These are phyloP conservation scores for Lota lota DNA, from an alignment of 2,113 vertebrate genomes.

Conservation along the genomic window DNA sequence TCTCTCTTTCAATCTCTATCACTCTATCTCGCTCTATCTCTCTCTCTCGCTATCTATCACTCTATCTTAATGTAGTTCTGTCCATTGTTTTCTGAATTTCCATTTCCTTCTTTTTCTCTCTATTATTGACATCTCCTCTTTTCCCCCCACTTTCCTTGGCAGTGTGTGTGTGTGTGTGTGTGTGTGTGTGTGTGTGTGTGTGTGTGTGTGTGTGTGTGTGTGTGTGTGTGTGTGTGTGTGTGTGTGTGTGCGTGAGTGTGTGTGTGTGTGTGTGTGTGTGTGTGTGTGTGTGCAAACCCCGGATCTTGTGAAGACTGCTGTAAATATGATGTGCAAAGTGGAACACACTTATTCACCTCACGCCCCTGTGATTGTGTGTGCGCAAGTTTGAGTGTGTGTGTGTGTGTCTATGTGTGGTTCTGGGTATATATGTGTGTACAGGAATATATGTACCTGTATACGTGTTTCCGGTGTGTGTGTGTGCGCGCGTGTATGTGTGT, in stretches of 20 bases:
- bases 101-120: not conserved
- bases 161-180: not conserved
- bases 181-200: slow-evolving; percentile 19
- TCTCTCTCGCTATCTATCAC: no score
- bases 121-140: not conserved
- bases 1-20: no score
- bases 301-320: slow-evolving; percentile 22
- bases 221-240: slow-evolving; percentile 10
- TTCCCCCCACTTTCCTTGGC: slow-evolving; percentile 6
- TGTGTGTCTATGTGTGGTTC: no score
- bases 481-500: slow-evolving; percentile 25
- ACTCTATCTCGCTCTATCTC: no score
- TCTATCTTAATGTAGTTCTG: no score
- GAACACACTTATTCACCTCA: no score
- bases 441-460: not conserved
- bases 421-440: slow-evolving; percentile 29
- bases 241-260: slow-evolving; percentile 6
- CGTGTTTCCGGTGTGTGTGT: slow-evolving; percentile 1
- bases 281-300: slow-evolving; percentile 1
- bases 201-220: slow-evolving; percentile 2
- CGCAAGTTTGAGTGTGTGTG: no score
- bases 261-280: slow-evolving; percentile 4
- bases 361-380: no score
- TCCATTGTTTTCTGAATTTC: not conserved
- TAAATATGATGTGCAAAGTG: slow-evolving; percentile 42